phyloP scores from a whole-genome alignment of 1,140 invertebrate genomes.

The Panagrolaimus sp. region DNA sequence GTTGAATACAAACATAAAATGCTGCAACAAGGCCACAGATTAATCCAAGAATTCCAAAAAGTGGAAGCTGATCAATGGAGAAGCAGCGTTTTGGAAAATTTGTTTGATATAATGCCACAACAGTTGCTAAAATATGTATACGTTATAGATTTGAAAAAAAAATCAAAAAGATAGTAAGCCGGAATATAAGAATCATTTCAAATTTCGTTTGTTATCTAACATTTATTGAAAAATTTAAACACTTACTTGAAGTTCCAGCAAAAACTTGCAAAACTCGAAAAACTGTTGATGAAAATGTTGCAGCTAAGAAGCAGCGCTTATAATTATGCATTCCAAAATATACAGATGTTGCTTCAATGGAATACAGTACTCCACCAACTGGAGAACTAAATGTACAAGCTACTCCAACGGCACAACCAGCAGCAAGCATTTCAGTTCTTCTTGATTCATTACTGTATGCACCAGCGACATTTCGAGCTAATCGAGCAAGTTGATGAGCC shows the following conservation, averaged over 20 bases:
- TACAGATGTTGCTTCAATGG: conserved; percentile 93
- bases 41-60: conserved; percentile 63
- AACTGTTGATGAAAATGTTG: conserved; percentile 86
- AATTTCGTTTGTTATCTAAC: no score
- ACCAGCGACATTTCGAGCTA: background rate
- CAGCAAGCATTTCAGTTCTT: background rate
- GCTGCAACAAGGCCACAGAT: conserved; percentile 79
- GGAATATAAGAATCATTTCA: no score
- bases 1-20: conserved; percentile 82
- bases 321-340: conserved; percentile 96
- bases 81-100: conserved; percentile 59
- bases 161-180: no score
- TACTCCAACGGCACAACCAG: conserved; percentile 18
- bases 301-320: conserved; percentile 92
- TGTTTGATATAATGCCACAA: conserved; percentile 65
- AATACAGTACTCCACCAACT: conserved; percentile 80
- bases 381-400: background rate
- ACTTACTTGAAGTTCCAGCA: conserved; percentile 76
- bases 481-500: background rate
- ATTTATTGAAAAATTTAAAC: no score
- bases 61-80: background rate
- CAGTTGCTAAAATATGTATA: no score
- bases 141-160: no score
- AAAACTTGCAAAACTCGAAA: conserved; percentile 67
- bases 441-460: conserved; percentile 1